Conservation (phyloP, 64 coral and sea anemone species). For the Catalaphyllia jardinei region DNA sequence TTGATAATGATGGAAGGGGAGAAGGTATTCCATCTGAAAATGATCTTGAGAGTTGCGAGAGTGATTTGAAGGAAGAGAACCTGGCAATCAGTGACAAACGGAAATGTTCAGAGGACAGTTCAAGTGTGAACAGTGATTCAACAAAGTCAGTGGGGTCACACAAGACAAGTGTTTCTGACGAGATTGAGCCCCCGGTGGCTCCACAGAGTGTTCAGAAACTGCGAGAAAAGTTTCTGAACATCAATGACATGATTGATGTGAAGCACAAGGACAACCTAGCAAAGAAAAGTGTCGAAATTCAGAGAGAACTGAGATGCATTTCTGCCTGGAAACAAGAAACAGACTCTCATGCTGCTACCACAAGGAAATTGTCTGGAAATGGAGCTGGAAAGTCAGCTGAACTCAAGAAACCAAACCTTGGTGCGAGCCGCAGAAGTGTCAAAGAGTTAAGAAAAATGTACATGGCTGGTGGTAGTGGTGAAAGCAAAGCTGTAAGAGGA, state of each 20-base stretch:
- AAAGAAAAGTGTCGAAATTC: constrained; percentile 48
- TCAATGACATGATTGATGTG: constrained; percentile 57
- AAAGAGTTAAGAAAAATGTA: constrained; percentile 42
- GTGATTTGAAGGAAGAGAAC: neutral
- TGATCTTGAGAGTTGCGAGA: no score
- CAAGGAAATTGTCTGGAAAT: neutral
- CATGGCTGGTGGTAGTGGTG: constrained; percentile 1
- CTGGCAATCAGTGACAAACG: neutral
- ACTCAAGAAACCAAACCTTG: neutral
- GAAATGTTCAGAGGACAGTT: neutral
- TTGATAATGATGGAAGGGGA: neutral
- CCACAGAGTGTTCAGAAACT: constrained; percentile 52
- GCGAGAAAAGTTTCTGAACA: constrained; percentile 54
- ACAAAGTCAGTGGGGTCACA: neutral
- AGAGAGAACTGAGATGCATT: constrained; percentile 52
- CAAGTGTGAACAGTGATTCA: neutral
- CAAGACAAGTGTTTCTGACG: constrained; percentile 1
- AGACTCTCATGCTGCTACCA: constrained; percentile 4
- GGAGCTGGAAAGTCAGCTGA: neutral
- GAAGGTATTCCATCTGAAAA: neutral
- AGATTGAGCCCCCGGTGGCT: neutral
- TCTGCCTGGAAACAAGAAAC: constrained; percentile 42
- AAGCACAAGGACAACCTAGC: constrained; percentile 49
- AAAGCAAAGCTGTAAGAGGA: neutral
- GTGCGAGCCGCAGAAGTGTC: constrained; percentile 8